Percentiles rank a stretch among this genome's conserved stretches.
Conservation (phyloP, 2,797 vertebrate genomes). For the Gobionotothen gibberifrons region DNA sequence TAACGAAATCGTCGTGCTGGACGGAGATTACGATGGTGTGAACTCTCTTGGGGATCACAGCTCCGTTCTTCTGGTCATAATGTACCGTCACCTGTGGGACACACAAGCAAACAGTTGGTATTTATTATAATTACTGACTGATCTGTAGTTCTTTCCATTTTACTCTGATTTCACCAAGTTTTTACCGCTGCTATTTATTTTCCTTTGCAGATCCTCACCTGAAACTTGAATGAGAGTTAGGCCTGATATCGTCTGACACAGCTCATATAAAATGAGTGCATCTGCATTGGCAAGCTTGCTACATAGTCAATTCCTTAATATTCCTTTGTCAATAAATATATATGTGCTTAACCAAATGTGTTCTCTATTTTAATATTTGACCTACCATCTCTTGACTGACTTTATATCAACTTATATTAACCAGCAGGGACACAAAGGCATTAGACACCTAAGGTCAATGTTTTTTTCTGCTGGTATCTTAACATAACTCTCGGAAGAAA, state of each 20-base stretch:
- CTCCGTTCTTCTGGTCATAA: constrained; percentile 90
- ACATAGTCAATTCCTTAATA: not conserved
- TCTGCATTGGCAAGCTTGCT: not conserved
- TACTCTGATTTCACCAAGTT: not conserved
- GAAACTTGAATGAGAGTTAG: not conserved
- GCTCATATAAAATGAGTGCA: not conserved
- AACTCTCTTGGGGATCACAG: constrained; percentile 91
- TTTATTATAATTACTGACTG: not conserved
- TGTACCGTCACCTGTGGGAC: constrained; percentile 93
- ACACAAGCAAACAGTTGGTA: not conserved
- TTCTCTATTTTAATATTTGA: not conserved
- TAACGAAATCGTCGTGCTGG: constrained; percentile 91
- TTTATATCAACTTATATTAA: constrained; percentile 13
- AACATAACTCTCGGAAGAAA: constrained; percentile 44
- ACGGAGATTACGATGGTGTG: constrained; percentile 98
- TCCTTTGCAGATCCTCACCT: not conserved
- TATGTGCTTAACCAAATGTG: constrained; percentile 2
- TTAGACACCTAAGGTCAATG: constrained; percentile 7
- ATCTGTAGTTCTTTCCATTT: not conserved
- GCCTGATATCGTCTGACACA: not conserved
- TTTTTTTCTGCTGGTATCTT: constrained; percentile 48
- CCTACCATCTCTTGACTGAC: not conserved
- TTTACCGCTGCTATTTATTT: not conserved
- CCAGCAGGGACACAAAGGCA: constrained; percentile 19
- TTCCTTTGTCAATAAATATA: constrained; percentile 1